phyloP scores from a whole-genome alignment of 2,113 vertebrate species.

The Sander vitreus region DNA sequence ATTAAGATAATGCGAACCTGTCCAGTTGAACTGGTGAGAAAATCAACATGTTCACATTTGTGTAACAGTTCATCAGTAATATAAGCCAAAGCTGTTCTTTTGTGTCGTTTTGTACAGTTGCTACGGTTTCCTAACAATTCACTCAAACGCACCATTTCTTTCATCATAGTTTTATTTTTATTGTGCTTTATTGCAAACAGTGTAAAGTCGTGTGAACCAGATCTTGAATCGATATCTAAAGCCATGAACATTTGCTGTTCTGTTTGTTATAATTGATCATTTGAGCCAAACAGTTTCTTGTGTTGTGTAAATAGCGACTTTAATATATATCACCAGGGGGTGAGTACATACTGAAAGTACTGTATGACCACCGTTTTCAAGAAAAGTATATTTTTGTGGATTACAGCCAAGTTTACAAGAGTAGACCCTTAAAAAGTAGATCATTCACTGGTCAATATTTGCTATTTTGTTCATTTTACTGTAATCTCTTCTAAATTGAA shows the following conservation, averaged over 20 bases:
- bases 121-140: conserved; percentile 89
- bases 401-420: conserved; percentile 95
- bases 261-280: conserved; percentile 94
- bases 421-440: conserved; percentile 94
- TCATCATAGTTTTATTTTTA: conserved; percentile 80
- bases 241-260: conserved; percentile 97
- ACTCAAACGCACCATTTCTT: conserved; percentile 86
- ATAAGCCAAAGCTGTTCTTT: conserved; percentile 98
- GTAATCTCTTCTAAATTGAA: conserved; percentile 93
- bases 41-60: conserved; percentile 92
- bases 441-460: conserved; percentile 97
- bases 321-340: conserved; percentile 96
- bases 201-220: conserved; percentile 91
- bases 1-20: conserved; percentile 79
- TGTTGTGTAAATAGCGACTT: conserved; percentile 97
- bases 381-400: conserved; percentile 99
- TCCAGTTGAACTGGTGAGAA: conserved; percentile 93
- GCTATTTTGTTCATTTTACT: conserved; percentile 96
- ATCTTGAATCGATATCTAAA: conserved; percentile 94
- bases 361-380: conserved; percentile 93
- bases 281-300: conserved; percentile 95
- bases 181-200: conserved; percentile 88
- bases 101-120: conserved; percentile 90
- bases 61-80: conserved; percentile 97
- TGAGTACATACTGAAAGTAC: conserved; percentile 90